A percentile compares a stretch with the other conserved stretches of the same genome.
These are phyloP conservation scores for Aphrophora alni DNA, from an alignment of 2,888 invertebrate genomes.

Conservation along the genomic window DNA sequence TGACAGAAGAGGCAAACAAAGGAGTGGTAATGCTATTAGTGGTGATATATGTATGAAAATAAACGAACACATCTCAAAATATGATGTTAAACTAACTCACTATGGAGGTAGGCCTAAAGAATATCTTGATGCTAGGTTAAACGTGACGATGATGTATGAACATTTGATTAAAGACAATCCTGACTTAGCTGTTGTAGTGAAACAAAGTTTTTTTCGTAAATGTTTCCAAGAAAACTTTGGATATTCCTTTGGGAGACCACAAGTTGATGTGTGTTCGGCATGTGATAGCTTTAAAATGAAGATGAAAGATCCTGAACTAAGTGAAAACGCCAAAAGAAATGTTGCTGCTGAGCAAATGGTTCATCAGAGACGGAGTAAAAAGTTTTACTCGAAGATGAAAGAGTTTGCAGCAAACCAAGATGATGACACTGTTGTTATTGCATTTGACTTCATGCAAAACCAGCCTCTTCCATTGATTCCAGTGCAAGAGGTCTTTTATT, in stretches of 20 bases:
- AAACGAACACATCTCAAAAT: too few species aligned
- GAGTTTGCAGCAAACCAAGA: background rate
- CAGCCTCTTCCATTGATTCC: background rate
- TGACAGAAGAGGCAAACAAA: slow-evolving; percentile 42
- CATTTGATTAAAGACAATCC: slow-evolving; percentile 40
- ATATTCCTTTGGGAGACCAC: slow-evolving; percentile 46
- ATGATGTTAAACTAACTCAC: slow-evolving; percentile 43
- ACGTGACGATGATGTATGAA: too few species aligned
- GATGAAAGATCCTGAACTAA: background rate
- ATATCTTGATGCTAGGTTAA: slow-evolving; percentile 47
- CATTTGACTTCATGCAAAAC: background rate
- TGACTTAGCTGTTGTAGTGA: slow-evolving; percentile 43
- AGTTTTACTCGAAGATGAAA: background rate
- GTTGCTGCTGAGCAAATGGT: background rate
- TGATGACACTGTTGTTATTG: background rate
- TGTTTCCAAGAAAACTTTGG: slow-evolving; percentile 48
- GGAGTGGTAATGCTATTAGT: slow-evolving; percentile 41
- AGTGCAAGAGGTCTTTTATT: background rate
- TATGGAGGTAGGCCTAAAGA: slow-evolving; percentile 43
- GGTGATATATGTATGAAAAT: slow-evolving; percentile 33
- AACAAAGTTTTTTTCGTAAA: slow-evolving; percentile 47
- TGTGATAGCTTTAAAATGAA: too few species aligned
- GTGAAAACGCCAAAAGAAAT: background rate
- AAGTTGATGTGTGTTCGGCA: slow-evolving; percentile 40
- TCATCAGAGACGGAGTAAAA: background rate